Conservation (phyloP, 2,113 vertebrate species). For the Catharus minimus region DNA sequence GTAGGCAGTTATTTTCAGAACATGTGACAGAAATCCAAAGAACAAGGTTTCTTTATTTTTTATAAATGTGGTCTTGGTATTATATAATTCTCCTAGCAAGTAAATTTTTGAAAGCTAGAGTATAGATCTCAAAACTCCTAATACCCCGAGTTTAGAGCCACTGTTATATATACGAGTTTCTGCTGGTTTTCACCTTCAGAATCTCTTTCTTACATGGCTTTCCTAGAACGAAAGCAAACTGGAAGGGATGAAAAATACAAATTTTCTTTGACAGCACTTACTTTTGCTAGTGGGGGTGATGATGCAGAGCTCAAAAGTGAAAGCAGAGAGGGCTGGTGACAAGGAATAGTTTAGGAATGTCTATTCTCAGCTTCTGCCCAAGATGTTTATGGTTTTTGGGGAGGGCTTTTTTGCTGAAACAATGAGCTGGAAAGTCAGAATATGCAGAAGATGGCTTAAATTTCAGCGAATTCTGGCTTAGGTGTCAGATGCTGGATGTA, state of each 20-base stretch:
- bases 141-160: neutral
- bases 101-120: neutral
- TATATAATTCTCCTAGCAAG: neutral
- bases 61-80: fast-evolving
- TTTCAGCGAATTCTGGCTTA: neutral
- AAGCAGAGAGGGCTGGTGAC: neutral
- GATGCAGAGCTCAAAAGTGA: neutral
- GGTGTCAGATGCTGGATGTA: neutral
- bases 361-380: neutral
- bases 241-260: neutral
- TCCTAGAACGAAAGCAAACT: neutral
- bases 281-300: neutral
- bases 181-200: neutral
- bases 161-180: neutral
- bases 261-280: neutral
- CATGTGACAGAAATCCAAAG: neutral
- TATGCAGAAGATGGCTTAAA: neutral
- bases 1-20: neutral
- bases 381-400: neutral
- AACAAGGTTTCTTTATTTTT: neutral
- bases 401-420: neutral
- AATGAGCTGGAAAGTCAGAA: neutral
- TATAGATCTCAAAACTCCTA: neutral
- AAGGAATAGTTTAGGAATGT: neutral
- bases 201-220: neutral